phyloP scores from a whole-genome alignment of 2,888 invertebrate species.

The Zaprionus bogoriensis region DNA sequence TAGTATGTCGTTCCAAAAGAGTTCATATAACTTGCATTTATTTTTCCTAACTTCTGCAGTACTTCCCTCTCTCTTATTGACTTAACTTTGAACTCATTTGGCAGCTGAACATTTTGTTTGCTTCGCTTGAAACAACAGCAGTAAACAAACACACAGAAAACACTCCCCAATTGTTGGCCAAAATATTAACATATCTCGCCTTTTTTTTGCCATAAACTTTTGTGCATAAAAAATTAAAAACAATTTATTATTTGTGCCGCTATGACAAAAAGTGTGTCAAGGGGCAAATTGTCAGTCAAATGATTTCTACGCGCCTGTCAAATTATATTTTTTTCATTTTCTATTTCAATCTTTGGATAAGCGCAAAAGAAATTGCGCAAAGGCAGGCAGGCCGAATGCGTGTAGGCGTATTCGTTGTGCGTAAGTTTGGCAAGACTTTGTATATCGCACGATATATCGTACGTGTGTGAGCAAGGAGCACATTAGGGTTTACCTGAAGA shows the following conservation, averaged over 20 bases:
- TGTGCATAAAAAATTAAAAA: slow-evolving; percentile 35
- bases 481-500: slow-evolving; percentile 40
- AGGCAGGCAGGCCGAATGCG: slow-evolving; percentile 33
- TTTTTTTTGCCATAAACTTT: slow-evolving; percentile 10
- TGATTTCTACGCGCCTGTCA: slow-evolving; percentile 65
- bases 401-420: slow-evolving; percentile 24
- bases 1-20: too few relatives aligned
- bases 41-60: too few relatives aligned
- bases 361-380: slow-evolving; percentile 67
- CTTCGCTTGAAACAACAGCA: not conserved
- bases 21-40: not conserved
- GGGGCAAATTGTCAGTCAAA: slow-evolving; percentile 76
- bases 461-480: not conserved
- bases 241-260: slow-evolving; percentile 64
- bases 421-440: slow-evolving; percentile 13
- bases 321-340: slow-evolving; percentile 40
- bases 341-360: slow-evolving; percentile 23
- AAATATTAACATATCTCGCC: slow-evolving; percentile 22
- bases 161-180: slow-evolving; percentile 38
- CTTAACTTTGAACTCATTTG: slow-evolving; percentile 1
- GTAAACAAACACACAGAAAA: not conserved
- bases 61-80: not conserved
- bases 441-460: too few relatives aligned
- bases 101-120: slow-evolving; percentile 6
- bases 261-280: slow-evolving; percentile 76